phyloP scores from a whole-genome alignment of 2,797 vertebrate species.

The Vireo griseus region DNA sequence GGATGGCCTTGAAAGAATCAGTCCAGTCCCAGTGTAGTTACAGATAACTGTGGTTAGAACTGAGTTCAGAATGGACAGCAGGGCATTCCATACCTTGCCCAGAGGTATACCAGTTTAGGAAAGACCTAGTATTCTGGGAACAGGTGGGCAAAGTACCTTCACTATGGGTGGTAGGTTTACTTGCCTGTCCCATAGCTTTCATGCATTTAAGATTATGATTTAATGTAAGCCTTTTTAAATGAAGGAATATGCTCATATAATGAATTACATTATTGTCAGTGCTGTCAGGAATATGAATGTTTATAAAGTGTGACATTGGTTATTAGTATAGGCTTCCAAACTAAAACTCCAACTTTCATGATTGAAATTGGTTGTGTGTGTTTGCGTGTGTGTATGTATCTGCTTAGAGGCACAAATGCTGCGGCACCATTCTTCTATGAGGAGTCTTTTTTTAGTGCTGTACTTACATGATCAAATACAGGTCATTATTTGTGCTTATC shows the following conservation, averaged over 20 bases:
- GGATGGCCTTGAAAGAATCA: neutral
- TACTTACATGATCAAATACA: neutral
- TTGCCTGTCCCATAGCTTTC: neutral
- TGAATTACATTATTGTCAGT: neutral
- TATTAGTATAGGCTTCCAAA: neutral
- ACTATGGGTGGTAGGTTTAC: neutral
- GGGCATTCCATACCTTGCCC: rapidly evolving
- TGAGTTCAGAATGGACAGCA: neutral
- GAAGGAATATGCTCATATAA: neutral
- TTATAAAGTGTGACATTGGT: neutral
- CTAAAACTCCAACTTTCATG: rapidly evolving
- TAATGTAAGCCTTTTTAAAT: neutral
- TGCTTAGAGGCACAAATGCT: neutral
- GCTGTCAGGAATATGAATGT: neutral
- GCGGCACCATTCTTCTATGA: neutral
- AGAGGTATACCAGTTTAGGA: neutral
- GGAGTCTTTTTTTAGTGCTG: neutral
- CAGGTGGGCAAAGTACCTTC: neutral
- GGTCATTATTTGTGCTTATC: neutral
- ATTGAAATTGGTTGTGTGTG: neutral
- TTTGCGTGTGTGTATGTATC: neutral
- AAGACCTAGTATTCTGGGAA: neutral
- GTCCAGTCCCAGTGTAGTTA: neutral
- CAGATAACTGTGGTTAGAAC: neutral
- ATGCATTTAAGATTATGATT: neutral